Base-by-base conservation (phyloP, 1,140 invertebrate species). In the Trachymyrmex septentrionalis region DNA sequence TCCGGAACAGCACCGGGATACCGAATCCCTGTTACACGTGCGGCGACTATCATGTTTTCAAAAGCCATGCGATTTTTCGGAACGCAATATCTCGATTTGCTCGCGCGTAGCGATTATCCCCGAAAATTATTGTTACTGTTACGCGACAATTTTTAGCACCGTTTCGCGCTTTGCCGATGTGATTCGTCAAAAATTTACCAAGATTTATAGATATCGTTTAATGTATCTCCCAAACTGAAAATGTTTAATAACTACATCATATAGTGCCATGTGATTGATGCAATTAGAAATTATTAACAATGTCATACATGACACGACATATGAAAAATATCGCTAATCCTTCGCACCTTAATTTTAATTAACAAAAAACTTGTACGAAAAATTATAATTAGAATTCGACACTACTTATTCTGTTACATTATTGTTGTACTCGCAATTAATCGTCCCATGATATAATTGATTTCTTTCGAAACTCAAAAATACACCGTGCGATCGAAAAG, bases 51-150 rank as follows among this genome's bases (percentile, higher is more conserved):
- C 69, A 24, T 73, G 69, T 84, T 84, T 84, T 84, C 80, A 84
- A 84, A 84, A 84, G 80, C 80, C 80, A 84, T 84, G 55, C 69
- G 80, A 84, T 84, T 84, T 84, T 84, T 84, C 55, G 69, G 48
- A 75, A 84, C 80, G 80, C 80, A 84, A 84, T 84, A 84, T 84
- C 80, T 75, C 80, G 80, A 84, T 84, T 73, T 84, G 80, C 71
- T 84, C 80, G 69, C 80, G 80, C 80, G 80, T 84, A 84, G 80
- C 80, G 80, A 84, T 84, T 84, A 84, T 84, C 80, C 80, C 69
- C n/a, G 55, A 73, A 84, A 84, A 84, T 84, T 84, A 84, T 84
- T 84, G 80, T 84, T 84, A 84, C 80, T 84, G 80, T 84, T 75
- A 84, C 80, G 38, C 80, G 69, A 84, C 80, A 84, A 84, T 75